Conservation (phyloP, 2,797 vertebrate genomes). For the Setipinna tenuifilis region DNA sequence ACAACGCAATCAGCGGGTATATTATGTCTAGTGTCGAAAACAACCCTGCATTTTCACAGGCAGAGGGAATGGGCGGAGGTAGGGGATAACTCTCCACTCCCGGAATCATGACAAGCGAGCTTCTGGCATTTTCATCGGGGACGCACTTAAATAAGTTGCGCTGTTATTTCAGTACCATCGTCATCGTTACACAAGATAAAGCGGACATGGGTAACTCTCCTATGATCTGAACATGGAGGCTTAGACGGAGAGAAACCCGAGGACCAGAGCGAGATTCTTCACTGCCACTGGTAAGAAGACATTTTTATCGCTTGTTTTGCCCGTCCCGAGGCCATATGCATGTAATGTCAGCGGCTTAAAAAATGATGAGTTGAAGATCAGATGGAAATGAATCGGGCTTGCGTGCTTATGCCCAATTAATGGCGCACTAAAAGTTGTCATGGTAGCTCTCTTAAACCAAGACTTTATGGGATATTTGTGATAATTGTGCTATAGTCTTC, state of each 20-base stretch:
- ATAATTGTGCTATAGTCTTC: not conserved
- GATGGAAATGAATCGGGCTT: not conserved
- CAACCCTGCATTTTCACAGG: not conserved
- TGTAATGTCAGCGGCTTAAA: not conserved
- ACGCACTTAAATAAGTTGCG: slow-evolving; percentile 54
- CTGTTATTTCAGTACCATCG: slow-evolving; percentile 49
- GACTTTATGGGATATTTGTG: not conserved
- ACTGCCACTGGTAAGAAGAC: slow-evolving; percentile 13
- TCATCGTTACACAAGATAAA: slow-evolving; percentile 47
- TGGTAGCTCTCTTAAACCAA: not conserved
- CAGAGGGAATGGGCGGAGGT: slow-evolving; percentile 1
- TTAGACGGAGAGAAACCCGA: not conserved
- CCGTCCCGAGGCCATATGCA: not conserved
- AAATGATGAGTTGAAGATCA: not conserved
- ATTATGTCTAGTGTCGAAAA: slow-evolving; percentile 4
- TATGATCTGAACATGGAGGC: slow-evolving; percentile 17
- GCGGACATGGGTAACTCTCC: slow-evolving; percentile 34
- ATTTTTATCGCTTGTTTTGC: slow-evolving; percentile 17
- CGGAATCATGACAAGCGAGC: slow-evolving; percentile 17
- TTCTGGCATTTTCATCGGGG: not conserved
- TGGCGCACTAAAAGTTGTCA: slow-evolving; percentile 1
- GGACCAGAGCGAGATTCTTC: not conserved
- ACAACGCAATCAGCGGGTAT: not conserved
- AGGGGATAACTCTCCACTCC: not conserved
- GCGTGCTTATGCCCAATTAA: not conserved